Conservation (phyloP, 2,113 vertebrate genomes). For the Ochotona curzoniae region DNA sequence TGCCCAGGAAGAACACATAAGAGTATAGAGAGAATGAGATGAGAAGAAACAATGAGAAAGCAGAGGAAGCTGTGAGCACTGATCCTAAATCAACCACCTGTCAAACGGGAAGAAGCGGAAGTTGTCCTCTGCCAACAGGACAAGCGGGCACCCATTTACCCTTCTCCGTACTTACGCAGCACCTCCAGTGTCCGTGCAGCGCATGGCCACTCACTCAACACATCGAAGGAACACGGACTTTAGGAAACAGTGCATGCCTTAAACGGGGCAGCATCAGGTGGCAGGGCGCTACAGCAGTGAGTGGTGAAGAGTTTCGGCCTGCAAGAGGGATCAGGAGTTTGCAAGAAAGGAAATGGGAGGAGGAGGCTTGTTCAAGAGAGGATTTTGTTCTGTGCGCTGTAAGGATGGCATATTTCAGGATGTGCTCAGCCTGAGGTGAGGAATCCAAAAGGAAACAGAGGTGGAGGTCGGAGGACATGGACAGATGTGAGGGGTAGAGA, state of each 20-base stretch:
- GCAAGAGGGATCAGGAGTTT: not conserved
- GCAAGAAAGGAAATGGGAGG: not conserved
- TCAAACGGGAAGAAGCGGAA: not conserved
- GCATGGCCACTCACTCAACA: fast-evolving
- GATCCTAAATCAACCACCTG: not conserved
- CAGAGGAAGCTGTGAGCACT: not conserved
- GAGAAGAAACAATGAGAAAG: no score
- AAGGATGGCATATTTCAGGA: not conserved
- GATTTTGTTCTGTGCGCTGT: not conserved
- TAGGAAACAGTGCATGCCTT: not conserved
- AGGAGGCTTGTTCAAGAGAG: not conserved
- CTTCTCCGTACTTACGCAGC: no score
- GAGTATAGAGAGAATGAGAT: no score
- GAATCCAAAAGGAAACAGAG: not conserved
- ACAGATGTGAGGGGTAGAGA: fast-evolving
- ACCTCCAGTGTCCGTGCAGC: not conserved
- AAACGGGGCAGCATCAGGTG: no score
- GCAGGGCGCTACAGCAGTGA: not conserved
- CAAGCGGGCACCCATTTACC: no score
- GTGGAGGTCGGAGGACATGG: not conserved
- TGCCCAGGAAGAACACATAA: not conserved
- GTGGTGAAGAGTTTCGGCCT: no score
- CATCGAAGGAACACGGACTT: no score
- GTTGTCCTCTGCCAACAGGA: no score
- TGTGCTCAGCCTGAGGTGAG: not conserved